Conservation (phyloP, 2,888 invertebrate genomes). For the Scaptomyza caliginosa region DNA sequence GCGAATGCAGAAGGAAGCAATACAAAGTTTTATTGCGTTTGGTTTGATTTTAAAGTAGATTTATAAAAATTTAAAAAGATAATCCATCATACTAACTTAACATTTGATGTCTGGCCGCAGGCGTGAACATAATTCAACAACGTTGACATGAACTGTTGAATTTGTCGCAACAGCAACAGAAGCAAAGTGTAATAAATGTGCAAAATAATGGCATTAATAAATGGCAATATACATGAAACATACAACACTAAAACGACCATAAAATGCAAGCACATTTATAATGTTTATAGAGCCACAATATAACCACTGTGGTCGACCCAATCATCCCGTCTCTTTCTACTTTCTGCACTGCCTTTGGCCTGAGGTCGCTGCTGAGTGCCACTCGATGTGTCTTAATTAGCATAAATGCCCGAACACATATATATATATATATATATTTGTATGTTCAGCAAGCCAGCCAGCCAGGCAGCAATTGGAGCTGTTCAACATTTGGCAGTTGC, state of each 20-base stretch:
- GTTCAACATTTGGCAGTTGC: slow-evolving; percentile 16
- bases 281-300: slow-evolving; percentile 30
- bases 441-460: neutral
- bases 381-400: slow-evolving; percentile 74
- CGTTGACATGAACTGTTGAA: slow-evolving; percentile 39
- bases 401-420: slow-evolving; percentile 58
- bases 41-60: neutral
- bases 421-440: slow-evolving; percentile 3
- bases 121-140: slow-evolving; percentile 19
- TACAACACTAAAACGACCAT: slow-evolving; percentile 69
- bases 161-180: slow-evolving; percentile 43
- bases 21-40: accelerated
- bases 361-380: slow-evolving; percentile 11
- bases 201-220: slow-evolving; percentile 67
- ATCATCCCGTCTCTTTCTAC: neutral
- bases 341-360: neutral
- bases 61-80: neutral
- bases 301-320: slow-evolving; percentile 34
- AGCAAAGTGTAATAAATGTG: slow-evolving; percentile 59
- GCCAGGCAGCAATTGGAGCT: slow-evolving; percentile 5
- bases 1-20: neutral
- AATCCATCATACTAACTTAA: neutral
- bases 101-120: slow-evolving; percentile 14
- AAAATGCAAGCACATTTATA: slow-evolving; percentile 68
- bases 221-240: slow-evolving; percentile 54